phyloP scores from a whole-genome alignment of 2,113 vertebrate species.

The Plestiodon gilberti region DNA sequence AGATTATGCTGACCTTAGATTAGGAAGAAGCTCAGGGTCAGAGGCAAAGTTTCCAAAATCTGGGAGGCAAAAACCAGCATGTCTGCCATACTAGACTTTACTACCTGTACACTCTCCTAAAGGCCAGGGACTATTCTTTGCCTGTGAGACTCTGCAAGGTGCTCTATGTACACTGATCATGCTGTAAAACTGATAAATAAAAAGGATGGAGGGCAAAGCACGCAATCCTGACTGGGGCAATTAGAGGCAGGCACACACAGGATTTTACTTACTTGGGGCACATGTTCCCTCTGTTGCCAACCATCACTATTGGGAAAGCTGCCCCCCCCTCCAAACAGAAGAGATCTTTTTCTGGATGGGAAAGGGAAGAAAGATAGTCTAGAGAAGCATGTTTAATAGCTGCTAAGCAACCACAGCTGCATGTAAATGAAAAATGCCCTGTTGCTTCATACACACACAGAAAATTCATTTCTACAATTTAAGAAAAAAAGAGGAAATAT shows the following conservation, averaged over 20 bases:
- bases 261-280: neutral
- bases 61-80: neutral
- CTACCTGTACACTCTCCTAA: no score
- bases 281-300: neutral
- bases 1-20: neutral
- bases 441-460: neutral
- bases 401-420: neutral
- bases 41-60: neutral
- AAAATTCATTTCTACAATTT: neutral
- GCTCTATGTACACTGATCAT: neutral
- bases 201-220: neutral
- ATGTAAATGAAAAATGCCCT: neutral
- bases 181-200: neutral
- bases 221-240: neutral
- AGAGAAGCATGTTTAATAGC: neutral
- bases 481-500: conserved; percentile 6
- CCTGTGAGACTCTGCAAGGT: neutral
- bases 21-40: no score
- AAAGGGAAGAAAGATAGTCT: no score
- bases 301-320: neutral
- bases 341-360: neutral
- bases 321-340: no score
- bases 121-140: neutral
- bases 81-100: neutral
- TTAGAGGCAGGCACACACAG: neutral